Percentiles rank a stretch among this genome's conserved stretches.
phyloP scores from a whole-genome alignment of 2,113 vertebrate genomes.

The Alaudala cheleensis region DNA sequence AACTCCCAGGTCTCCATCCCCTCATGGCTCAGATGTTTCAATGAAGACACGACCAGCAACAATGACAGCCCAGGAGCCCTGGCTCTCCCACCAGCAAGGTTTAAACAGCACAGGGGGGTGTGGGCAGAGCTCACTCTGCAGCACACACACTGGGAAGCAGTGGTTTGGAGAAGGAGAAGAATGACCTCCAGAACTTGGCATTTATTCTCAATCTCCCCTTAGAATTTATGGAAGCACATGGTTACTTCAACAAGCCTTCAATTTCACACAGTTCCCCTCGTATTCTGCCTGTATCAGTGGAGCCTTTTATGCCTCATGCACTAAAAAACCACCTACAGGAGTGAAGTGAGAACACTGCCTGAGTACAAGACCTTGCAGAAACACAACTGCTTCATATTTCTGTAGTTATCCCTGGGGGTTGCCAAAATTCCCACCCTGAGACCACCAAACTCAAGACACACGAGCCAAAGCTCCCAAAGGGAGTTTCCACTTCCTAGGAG shows the following conservation, averaged over 20 bases:
- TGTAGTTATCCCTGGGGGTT: background rate
- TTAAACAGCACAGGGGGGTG: background rate
- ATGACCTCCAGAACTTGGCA: background rate
- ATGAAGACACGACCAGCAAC: background rate
- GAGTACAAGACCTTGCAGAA: background rate
- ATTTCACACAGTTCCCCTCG: fast-evolving
- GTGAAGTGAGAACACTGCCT: background rate
- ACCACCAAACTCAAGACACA: background rate
- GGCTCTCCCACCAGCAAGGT: background rate
- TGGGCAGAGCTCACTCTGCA: background rate
- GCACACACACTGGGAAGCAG: background rate
- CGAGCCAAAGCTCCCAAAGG: background rate
- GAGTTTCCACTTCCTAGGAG: background rate
- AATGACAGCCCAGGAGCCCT: background rate
- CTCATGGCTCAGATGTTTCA: background rate
- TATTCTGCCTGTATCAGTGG: background rate
- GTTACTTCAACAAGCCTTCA: background rate
- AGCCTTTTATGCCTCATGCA: background rate
- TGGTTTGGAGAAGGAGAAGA: background rate
- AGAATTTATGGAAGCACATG: background rate
- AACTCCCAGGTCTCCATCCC: background rate
- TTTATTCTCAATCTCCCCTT: background rate
- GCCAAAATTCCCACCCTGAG: background rate
- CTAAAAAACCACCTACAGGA: background rate
- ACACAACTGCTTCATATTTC: background rate